These are phyloP conservation scores for Cyanoderma ruficeps DNA, from an alignment of 2,113 vertebrate genomes.

Conservation along the genomic window DNA sequence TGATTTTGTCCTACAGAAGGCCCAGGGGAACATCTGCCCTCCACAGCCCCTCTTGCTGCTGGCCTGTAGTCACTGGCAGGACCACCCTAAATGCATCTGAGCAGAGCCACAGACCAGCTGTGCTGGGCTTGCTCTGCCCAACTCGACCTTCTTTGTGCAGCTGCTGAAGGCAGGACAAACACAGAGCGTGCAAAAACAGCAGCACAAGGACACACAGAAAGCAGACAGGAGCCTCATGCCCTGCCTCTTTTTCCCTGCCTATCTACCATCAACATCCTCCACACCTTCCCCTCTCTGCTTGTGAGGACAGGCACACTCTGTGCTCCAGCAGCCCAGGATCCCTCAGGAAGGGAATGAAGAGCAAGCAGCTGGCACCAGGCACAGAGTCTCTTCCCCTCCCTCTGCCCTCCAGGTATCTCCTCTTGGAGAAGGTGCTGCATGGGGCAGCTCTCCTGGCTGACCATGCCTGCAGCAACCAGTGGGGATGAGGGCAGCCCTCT, in stretches of 20 bases:
- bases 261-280: not conserved
- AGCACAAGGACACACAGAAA: not conserved
- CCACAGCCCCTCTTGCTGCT: not conserved
- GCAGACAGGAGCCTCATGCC: not conserved
- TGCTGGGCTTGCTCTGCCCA: not conserved
- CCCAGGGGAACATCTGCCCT: not conserved
- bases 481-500: not conserved
- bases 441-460: not conserved
- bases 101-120: not conserved
- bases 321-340: not conserved
- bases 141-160: not conserved
- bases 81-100: not conserved
- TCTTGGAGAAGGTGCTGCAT: not conserved
- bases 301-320: not conserved
- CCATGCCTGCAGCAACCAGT: not conserved
- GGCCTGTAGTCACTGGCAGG: fast-evolving
- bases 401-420: not conserved
- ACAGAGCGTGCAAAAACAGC: not conserved
- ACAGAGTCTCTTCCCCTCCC: not conserved
- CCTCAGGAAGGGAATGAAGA: not conserved
- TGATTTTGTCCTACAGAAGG: not conserved
- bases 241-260: not conserved
- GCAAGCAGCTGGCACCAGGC: not conserved
- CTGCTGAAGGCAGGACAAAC: not conserved
- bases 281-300: not conserved